Evolutionary conservation across 2,113 vertebrate genomes (phyloP).

Genomic region (Corythaeola cristata): DNA sequence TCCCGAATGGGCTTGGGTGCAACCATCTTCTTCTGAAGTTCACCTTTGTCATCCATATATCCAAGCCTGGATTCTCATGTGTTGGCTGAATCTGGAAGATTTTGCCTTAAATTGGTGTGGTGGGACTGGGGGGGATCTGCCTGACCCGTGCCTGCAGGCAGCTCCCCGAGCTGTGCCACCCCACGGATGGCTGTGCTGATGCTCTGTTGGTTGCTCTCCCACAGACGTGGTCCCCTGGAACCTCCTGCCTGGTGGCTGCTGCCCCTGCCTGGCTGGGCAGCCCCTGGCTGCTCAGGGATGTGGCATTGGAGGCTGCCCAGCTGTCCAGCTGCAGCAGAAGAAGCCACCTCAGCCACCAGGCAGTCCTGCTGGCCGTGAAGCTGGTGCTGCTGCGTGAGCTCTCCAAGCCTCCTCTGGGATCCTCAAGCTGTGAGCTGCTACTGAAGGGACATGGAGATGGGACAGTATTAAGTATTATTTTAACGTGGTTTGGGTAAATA

Average conservation of each 20-base stretch:
- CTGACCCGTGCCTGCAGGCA: rapidly evolving
- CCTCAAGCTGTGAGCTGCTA: rapidly evolving
- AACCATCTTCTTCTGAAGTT: rapidly evolving
- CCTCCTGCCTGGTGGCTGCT: not conserved
- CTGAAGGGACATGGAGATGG: not conserved
- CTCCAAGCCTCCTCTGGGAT: not conserved
- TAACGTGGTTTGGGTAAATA: not conserved
- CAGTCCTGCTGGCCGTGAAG: slow-evolving; percentile 1
- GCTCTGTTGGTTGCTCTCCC: not conserved
- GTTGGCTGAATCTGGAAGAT: too few relatives aligned
- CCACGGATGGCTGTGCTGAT: rapidly evolving
- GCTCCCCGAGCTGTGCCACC: not conserved
- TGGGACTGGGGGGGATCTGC: not conserved
- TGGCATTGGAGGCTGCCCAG: not conserved
- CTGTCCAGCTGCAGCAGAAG: not conserved
- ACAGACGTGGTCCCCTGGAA: not conserved
- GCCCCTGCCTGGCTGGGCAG: not conserved
- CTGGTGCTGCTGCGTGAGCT: slow-evolving; percentile 29
- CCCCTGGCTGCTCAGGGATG: not conserved
- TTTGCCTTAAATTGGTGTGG: not conserved
- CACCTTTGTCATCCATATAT: rapidly evolving
- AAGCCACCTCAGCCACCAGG: not conserved
- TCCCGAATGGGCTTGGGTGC: rapidly evolving
- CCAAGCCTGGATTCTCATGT: rapidly evolving
- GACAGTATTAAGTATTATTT: not conserved